phyloP scores from a whole-genome alignment of 2,113 vertebrate species.

The Phalacrocorax pelagicus region DNA sequence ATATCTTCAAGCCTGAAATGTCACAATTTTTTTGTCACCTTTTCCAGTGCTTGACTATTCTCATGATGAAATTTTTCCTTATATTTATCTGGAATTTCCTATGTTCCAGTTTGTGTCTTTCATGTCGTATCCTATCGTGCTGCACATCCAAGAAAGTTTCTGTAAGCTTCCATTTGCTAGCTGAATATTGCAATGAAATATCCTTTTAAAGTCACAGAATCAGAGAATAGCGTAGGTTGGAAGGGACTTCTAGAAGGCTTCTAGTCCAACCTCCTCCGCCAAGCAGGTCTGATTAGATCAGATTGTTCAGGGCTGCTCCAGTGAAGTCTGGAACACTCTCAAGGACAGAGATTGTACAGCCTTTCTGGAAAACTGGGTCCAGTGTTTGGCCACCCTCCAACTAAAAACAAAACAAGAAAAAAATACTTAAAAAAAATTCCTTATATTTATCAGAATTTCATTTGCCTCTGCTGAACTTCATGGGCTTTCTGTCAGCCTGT shows the following conservation, averaged over 20 bases:
- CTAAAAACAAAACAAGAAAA: too few relatives aligned
- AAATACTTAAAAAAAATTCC: background rate
- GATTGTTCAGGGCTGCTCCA: background rate
- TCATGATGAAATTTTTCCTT: background rate
- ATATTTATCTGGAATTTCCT: background rate
- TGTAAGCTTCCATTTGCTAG: background rate
- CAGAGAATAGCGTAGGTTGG: background rate
- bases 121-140: background rate
- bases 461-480: background rate
- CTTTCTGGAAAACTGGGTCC: background rate
- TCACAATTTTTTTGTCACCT: fast-evolving
- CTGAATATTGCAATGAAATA: background rate
- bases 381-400: background rate
- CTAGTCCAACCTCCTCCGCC: background rate
- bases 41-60: background rate
- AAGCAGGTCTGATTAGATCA: background rate
- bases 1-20: background rate
- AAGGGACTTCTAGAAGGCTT: background rate
- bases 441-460: background rate
- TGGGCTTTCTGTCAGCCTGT: background rate
- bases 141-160: background rate
- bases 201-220: background rate
- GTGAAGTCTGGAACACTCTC: fast-evolving
- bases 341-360: background rate
- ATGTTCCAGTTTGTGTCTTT: background rate